Evolutionary conservation across 2,113 vertebrate species (phyloP).

Genomic region (Nicator chloris): DNA sequence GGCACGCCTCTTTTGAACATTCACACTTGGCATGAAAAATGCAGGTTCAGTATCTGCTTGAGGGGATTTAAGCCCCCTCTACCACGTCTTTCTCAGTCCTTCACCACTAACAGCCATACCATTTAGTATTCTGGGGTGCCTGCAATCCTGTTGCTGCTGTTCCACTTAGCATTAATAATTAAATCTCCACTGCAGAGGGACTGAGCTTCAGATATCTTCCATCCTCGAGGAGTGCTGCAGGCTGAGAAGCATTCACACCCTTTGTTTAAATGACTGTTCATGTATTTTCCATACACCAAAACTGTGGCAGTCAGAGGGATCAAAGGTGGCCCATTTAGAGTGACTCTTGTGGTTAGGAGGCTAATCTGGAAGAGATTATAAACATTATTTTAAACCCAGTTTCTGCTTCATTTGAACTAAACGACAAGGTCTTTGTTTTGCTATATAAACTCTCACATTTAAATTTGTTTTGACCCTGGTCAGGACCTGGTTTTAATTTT

Average conservation of each 20-base stretch:
- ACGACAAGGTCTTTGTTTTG: neutral
- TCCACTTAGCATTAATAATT: slow-evolving; percentile 50
- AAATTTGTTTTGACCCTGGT: slow-evolving; percentile 11
- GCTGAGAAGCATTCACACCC: neutral
- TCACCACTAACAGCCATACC: neutral
- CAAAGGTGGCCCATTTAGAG: neutral
- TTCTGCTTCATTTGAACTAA: slow-evolving; percentile 20
- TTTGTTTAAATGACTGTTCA: neutral
- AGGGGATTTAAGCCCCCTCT: neutral
- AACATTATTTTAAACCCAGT: neutral
- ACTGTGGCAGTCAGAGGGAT: neutral
- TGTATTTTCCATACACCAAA: neutral
- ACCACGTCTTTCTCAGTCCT: neutral
- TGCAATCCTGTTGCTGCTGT: slow-evolving; percentile 35
- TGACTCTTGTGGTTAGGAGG: neutral
- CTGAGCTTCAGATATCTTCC: neutral
- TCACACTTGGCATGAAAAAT: neutral
- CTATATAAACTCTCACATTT: neutral
- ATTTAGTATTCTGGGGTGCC: neutral
- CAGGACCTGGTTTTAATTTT: neutral
- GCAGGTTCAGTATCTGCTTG: neutral
- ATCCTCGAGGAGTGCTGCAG: neutral
- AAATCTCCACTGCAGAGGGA: neutral
- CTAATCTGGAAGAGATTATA: neutral
- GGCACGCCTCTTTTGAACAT: neutral